Evolutionary conservation across 1,140 invertebrate genomes (phyloP).

Genomic region (Halesus radiatus): DNA sequence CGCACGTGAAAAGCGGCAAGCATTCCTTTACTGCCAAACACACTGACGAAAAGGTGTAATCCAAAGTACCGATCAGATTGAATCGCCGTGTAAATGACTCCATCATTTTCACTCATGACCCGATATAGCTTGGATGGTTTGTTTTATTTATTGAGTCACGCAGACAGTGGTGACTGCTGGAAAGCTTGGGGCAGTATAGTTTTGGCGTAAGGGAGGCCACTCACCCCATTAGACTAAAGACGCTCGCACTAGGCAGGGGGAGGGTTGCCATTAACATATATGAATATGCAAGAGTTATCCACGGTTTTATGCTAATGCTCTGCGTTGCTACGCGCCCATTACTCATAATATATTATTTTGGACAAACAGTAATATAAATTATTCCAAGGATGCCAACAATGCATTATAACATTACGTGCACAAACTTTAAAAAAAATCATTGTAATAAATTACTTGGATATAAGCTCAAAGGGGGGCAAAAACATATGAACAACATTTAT

Average conservation of each 20-base stretch:
- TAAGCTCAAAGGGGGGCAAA: no score
- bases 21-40: slow-evolving; percentile 16
- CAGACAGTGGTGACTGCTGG: slow-evolving; percentile 21
- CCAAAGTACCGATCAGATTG: neutral
- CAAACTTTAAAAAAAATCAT: no score
- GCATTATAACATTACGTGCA: no score
- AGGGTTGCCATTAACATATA: slow-evolving; percentile 52
- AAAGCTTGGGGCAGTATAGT: slow-evolving; percentile 50
- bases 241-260: slow-evolving; percentile 46
- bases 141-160: neutral
- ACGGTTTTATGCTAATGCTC: slow-evolving; percentile 26
- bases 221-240: slow-evolving; percentile 56
- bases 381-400: no score
- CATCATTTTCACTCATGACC: neutral
- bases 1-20: slow-evolving; percentile 20
- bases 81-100: neutral
- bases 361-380: no score
- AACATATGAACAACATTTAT: no score
- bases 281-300: slow-evolving; percentile 55
- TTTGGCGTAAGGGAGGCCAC: slow-evolving; percentile 49
- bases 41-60: neutral
- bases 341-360: neutral
- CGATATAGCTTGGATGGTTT: neutral
- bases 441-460: no score
- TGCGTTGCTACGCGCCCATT: slow-evolving; percentile 33